Base-by-base conservation (phyloP, 1,140 invertebrate species). In the Achatina immaculata region DNA sequence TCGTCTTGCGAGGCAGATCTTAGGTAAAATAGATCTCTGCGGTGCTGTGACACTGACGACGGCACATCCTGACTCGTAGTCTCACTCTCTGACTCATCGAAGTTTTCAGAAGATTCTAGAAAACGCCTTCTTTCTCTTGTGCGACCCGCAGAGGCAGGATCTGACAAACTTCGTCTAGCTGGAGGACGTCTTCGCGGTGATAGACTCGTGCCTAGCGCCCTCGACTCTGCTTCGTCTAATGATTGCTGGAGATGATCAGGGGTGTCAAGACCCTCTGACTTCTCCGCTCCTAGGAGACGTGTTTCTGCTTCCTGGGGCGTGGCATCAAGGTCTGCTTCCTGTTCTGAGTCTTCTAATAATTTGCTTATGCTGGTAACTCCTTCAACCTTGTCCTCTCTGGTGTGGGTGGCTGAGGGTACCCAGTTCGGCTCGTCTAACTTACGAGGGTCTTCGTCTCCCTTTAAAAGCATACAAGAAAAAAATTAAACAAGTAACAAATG, bases 371-470 rank as follows among this genome's bases (percentile, higher is more conserved):
- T 76, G 6, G 28, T 76, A 58, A 62, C 14, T 3, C 51, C 48
- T 38, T 76, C 48, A 28, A 9, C 16, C 3, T 38, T 16, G 19
- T 76, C 74, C 62, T 45, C 48, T 0, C 34, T 43, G 6, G 7
- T 16, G 38, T 36, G 9, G n/a, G 51, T 28, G 14, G 16, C 11
- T 1, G 51, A 1, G 14, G 72, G 42, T 16, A 43, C 72, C 9
- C 16, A 31, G 48, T 3, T 38, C n/a, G 11, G 34, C 21, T 80
- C 68, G 11, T 71, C 48, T 38, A 34, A 9, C 14, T 36, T 34
- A 19, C 48, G 78, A 11, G 65, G 34, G 66, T 80, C 68, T 55
- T 80, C 78, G 24, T 80, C 78, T 80, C 78, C 78, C 78, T 80
- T 24, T 1, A 48, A 43, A 68, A 78, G 34, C 6, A 55, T 16